Evolutionary conservation across 1,140 invertebrate species (phyloP), one percentile per base, ranked within the genome.

Genomic region (Papilio glaucus): DNA sequence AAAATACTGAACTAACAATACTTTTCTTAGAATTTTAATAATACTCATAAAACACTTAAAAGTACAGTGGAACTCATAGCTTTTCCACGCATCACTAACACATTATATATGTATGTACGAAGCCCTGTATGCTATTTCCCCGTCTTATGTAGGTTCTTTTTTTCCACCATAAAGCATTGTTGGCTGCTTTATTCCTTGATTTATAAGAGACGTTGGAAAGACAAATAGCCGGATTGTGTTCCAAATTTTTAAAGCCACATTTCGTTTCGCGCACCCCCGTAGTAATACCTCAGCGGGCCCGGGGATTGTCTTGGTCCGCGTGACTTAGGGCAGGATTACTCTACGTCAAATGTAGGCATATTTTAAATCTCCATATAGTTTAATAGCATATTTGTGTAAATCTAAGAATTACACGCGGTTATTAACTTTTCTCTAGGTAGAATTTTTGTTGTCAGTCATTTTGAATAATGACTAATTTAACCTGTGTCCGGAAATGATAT

Each of bases 241-340:
- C 92, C 93, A 94, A 94, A 94, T 94, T 94, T 94, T 94, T 94
- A 94, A 94, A 93, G 93, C 92, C 93, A 93, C 93, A 93, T 94
- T 94, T 94, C 91, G 92, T 90, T 92, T 89, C 87, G 88, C 89
- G 85, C 89, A 78, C 86, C 83, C 83, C 79, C 80, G 74, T 71
- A 73, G 81, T 85, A 88, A 87, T 87, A 85, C 82, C 79, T 79
- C 85, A 82, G 77, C 53, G 76, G 70, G 74, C 63, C 73, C 62
- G 57, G 70, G 39, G 60, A 76, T n/a, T n/a, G 73, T 80, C 75
- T 86, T 84, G 80, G 81, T 53, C 67, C 37, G 42, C 67, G 45
- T 77, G 74, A 72, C 73, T 80, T 73, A 60, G 71, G 63, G 68
- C 33, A 49, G 62, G 72, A 72, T 77, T 49, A 72, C 67, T 49